phyloP scores from a whole-genome alignment of 2,888 invertebrate genomes.

The Glaucopsyche alexis region DNA sequence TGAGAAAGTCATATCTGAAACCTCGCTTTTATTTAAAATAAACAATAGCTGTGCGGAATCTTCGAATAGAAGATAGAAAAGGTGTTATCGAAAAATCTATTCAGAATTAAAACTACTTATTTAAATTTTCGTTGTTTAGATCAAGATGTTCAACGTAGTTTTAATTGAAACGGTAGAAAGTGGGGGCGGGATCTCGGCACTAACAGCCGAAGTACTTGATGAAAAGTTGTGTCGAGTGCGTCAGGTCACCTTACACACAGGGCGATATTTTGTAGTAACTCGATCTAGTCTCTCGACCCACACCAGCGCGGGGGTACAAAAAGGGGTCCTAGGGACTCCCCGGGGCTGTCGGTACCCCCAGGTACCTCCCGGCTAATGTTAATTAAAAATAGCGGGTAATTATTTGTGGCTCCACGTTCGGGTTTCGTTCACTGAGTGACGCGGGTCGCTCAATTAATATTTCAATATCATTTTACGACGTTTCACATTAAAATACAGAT shows the following conservation, averaged over 20 bases:
- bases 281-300: neutral
- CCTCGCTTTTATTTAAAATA: no score
- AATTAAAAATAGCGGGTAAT: constrained; percentile 25
- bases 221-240: neutral
- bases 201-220: neutral
- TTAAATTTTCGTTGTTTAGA: neutral
- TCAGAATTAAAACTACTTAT: no score
- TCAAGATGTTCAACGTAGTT: neutral
- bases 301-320: neutral
- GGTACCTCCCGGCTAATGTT: neutral
- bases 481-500: constrained; percentile 8
- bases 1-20: no score
- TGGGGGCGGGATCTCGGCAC: neutral
- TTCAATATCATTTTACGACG: constrained; percentile 6
- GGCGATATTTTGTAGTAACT: neutral
- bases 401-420: constrained; percentile 4
- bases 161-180: neutral
- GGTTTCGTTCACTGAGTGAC: neutral
- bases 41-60: no score
- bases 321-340: neutral
- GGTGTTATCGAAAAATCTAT: no score
- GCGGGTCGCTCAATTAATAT: constrained; percentile 3
- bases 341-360: neutral
- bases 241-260: neutral
- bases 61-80: no score